phyloP scores from a whole-genome alignment of 2,113 vertebrate genomes.

The Triplophysa tibetana region DNA sequence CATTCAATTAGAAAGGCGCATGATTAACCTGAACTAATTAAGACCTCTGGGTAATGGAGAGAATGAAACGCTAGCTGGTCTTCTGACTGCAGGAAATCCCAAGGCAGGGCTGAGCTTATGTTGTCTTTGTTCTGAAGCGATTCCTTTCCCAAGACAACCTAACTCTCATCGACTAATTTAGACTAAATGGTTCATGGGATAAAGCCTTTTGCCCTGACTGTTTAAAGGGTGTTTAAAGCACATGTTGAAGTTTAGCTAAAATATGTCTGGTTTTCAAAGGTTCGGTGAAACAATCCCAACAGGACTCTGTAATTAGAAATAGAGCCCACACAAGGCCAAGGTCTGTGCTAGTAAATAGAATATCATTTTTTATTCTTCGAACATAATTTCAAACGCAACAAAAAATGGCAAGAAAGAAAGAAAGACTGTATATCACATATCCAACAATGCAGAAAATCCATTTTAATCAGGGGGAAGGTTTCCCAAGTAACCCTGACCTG shows the following conservation, averaged over 20 bases:
- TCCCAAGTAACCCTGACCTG: background rate
- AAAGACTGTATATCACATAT: too few species aligned
- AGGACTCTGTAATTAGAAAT: conserved; percentile 5
- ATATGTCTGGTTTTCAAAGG: conserved; percentile 26
- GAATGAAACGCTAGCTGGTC: conserved; percentile 65
- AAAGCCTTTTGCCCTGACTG: conserved; percentile 8
- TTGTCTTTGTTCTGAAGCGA: conserved; percentile 19
- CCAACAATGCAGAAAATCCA: too few species aligned
- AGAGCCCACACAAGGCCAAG: background rate
- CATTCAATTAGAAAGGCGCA: conserved; percentile 71
- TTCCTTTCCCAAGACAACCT: background rate
- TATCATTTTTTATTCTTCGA: background rate
- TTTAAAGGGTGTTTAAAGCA: conserved; percentile 10
- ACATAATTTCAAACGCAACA: background rate
- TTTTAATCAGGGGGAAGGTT: background rate
- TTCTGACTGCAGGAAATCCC: conserved; percentile 66
- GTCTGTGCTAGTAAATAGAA: too few species aligned
- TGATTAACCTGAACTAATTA: conserved; percentile 80
- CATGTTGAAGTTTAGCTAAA: conserved; percentile 32
- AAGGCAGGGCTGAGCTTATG: conserved; percentile 50
- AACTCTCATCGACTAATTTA: conserved; percentile 8
- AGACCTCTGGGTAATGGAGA: conserved; percentile 75
- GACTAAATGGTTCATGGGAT: conserved; percentile 12
- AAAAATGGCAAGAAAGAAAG: background rate
- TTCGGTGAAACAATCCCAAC: conserved; percentile 10